Evolutionary conservation across 1,140 invertebrate genomes (phyloP).

Genomic region (Drosophila ercepeae): DNA sequence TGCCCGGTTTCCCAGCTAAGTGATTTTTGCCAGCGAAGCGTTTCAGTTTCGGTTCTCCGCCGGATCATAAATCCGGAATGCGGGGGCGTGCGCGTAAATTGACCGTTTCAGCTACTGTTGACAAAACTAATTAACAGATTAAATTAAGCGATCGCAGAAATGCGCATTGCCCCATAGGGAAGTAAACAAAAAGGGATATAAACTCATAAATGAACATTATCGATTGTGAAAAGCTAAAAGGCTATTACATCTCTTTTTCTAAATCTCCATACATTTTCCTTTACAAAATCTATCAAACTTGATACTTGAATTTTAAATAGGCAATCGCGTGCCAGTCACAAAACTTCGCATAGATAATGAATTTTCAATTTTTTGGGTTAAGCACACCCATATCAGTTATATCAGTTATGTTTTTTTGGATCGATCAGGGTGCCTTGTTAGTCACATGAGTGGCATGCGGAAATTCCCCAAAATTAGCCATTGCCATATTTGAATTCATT

Average conservation of each 20-base stretch:
- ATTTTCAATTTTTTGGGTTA: conserved; percentile 1
- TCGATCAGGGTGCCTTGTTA: conserved; percentile 15
- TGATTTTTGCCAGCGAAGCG: conserved; percentile 64
- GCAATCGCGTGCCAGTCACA: conserved; percentile 36
- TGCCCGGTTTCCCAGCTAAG: conserved; percentile 46
- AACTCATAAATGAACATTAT: background rate
- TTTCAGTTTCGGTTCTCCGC: conserved; percentile 9
- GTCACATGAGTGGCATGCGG: conserved; percentile 34
- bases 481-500: conserved; percentile 17
- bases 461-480: conserved; percentile 32
- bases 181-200: conserved; percentile 4
- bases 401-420: conserved; percentile 1
- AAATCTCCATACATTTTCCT: too few relatives aligned
- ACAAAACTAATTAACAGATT: conserved; percentile 48
- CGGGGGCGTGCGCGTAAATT: conserved; percentile 38
- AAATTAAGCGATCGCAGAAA: conserved; percentile 23
- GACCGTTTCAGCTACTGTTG: conserved; percentile 32
- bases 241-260: background rate
- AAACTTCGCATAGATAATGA: conserved; percentile 12
- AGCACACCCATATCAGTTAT: background rate
- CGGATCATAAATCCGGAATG: conserved; percentile 9
- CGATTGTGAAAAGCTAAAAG: background rate
- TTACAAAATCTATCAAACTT: background rate
- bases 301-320: conserved; percentile 1
- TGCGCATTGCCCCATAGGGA: conserved; percentile 3